Conservation (phyloP, 2,113 vertebrate species). For the Ptyas mucosa region DNA sequence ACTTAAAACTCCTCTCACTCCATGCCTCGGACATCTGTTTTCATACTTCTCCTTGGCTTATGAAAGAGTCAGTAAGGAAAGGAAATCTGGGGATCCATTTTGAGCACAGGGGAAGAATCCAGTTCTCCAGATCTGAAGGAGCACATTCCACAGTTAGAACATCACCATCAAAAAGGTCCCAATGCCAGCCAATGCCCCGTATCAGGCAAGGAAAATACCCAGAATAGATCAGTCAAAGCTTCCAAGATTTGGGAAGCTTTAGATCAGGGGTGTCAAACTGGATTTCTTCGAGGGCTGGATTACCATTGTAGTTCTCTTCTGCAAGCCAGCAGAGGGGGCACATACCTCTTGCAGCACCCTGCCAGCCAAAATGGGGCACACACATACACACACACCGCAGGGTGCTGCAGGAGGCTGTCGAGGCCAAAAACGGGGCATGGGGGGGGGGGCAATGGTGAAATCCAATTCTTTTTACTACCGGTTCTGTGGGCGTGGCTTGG, state of each 20-base stretch:
- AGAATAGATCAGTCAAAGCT: not conserved
- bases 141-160: not conserved
- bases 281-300: no score
- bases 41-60: not conserved
- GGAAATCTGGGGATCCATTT: not conserved
- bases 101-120: not conserved
- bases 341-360: no score
- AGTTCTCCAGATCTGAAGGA: not conserved
- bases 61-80: not conserved
- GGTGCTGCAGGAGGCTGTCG: no score
- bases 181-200: not conserved
- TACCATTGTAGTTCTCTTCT: no score
- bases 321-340: no score
- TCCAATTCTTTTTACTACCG: no score
- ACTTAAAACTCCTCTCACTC: not conserved
- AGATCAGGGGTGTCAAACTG: not conserved
- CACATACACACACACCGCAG: no score
- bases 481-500: no score
- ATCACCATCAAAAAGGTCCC: not conserved
- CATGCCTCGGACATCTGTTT: not conserved
- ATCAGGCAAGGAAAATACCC: not conserved
- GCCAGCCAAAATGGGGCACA: no score
- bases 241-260: no score
- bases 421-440: no score
- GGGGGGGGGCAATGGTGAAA: no score